Percentiles rank a stretch among this genome's conserved stretches.
Conservation (phyloP, 2,797 vertebrate genomes). For the Vespertilio murinus region DNA sequence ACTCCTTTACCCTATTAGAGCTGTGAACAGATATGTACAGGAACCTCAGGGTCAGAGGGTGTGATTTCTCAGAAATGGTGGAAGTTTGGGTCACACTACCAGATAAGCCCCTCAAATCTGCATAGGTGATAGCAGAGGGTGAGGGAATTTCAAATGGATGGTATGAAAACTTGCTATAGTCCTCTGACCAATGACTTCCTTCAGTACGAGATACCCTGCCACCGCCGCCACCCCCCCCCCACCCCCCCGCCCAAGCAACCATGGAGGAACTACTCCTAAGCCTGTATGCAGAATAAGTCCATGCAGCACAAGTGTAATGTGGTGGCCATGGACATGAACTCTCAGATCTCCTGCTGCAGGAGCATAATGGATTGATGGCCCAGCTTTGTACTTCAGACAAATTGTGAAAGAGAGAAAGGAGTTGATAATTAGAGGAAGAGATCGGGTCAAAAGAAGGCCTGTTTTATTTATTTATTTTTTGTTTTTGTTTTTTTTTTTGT, state of each 20-base stretch:
- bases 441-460: not conserved
- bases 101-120: not conserved
- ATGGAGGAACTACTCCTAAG: not conserved
- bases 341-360: not conserved
- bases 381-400: not conserved
- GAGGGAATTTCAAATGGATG: not conserved
- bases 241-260: not conserved
- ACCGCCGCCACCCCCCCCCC: too few species aligned
- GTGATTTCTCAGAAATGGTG: not conserved
- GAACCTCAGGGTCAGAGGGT: not conserved
- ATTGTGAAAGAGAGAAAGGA: not conserved
- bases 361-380: not conserved
- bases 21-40: not conserved
- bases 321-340: not conserved
- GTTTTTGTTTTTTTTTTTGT: not conserved
- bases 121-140: not conserved
- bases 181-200: not conserved
- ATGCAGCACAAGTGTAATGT: not conserved
- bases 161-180: not conserved
- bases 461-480: not conserved
- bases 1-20: not conserved
- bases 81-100: not conserved
- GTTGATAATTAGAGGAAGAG: not conserved
- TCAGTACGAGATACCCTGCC: not conserved
- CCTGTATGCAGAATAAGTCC: not conserved